Evolutionary conservation across 2,797 vertebrate species (phyloP), one percentile per base, ranked within the genome.

Genomic region (Lithobates pipiens): DNA sequence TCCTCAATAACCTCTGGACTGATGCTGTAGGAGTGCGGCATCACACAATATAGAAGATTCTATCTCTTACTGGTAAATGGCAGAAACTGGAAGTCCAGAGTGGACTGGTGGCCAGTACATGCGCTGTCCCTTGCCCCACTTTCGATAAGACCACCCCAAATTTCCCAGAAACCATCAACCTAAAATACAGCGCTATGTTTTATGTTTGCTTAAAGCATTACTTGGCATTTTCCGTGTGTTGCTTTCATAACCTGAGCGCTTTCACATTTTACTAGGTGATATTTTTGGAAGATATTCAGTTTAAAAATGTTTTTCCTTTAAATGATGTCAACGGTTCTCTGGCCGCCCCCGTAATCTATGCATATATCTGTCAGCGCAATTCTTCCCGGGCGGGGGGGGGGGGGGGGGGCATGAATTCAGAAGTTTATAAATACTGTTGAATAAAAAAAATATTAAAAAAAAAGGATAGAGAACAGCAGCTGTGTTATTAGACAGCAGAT

Each of bases 401-500:
- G 86, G 89, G 77, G 88, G 88, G 89, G 89, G n/a, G n/a, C n/a
- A n/a, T n/a, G n/a, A n/a, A 88, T 85, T 75, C 77, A 85, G 82
- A 81, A 88, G 88, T 92, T 92, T 90, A 88, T 89, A 91, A 92
- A 92, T 92, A 70, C 89, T 89, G 84, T 71, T 11, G 82, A 87
- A 90, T 93, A 90, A 94, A 94, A 61, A 90, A 88, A 65, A 76
- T 10, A 11, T 1, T 2, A 3, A 10, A 42, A 3, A 10, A 42
- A 42, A 73, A 23, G 39, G 70, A 65, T 7, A 65, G 21, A 54
- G 89, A 71, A 77, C 80, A 91, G 90, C 93, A 94, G 93, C 91
- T 94, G 94, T 91, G 93, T 92, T 90, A 90, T 91, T 92, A 92
- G 91, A 88, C 88, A 89, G 89, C 88, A 90, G 89, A 90, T 89